These are phyloP conservation scores for Chalcosyrphus nemorum DNA, from an alignment of 2,888 invertebrate genomes.

Conservation along the genomic window DNA sequence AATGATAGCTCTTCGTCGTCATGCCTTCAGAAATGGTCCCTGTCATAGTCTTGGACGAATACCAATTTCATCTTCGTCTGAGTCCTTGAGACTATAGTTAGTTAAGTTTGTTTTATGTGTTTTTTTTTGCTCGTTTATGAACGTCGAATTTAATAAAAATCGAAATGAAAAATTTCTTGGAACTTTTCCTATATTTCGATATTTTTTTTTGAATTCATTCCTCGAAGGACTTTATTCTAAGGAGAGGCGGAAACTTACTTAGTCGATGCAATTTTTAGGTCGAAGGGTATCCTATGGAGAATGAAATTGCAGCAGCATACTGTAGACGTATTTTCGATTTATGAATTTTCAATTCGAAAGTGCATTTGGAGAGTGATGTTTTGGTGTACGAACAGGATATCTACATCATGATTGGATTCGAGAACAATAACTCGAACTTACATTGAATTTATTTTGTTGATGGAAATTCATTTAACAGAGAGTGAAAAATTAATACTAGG, in stretches of 20 bases:
- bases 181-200: not conserved
- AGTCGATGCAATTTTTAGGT: conserved; percentile 28
- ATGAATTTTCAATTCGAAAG: conserved; percentile 12
- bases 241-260: conserved; percentile 4
- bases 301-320: not conserved
- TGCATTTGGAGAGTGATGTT: not conserved
- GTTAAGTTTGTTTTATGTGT: conserved; percentile 26
- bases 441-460: not conserved
- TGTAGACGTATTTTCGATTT: not conserved
- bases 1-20: conserved; percentile 41
- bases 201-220: not conserved
- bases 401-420: not conserved
- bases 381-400: not conserved
- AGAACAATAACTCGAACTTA: not conserved
- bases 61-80: conserved; percentile 47
- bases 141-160: conserved; percentile 21
- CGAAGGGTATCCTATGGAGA: conserved; percentile 11
- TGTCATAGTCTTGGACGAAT: conserved; percentile 59
- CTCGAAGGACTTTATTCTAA: not conserved
- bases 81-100: conserved; percentile 55
- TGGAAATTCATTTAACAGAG: not conserved
- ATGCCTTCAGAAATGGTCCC: conserved; percentile 12
- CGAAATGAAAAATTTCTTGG: conserved; percentile 36
- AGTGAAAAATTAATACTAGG: not conserved
- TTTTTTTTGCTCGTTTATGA: conserved; percentile 1